Conservation (phyloP, 2,113 vertebrate species). For the Leptodactylus fuscus region DNA sequence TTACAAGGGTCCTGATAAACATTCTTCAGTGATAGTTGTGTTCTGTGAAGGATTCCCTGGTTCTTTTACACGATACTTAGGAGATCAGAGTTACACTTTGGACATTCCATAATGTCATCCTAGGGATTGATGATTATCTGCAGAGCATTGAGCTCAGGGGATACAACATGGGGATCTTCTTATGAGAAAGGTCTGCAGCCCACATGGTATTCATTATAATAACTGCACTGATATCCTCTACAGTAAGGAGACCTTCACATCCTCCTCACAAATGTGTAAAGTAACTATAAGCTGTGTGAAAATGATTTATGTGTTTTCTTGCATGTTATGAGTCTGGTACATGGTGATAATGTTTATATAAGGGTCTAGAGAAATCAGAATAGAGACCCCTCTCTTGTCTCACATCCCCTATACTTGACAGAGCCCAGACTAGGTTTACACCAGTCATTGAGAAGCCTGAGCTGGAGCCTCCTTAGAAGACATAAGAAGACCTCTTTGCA, state of each 20-base stretch:
- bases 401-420: too few relatives aligned
- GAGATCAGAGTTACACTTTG: slow-evolving; percentile 36
- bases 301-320: not conserved
- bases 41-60: not conserved
- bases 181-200: not conserved
- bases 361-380: not conserved
- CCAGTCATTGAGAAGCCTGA: too few relatives aligned
- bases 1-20: slow-evolving; percentile 15
- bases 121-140: slow-evolving; percentile 22
- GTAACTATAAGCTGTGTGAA: not conserved
- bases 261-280: not conserved
- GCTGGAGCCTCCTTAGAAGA: too few relatives aligned
- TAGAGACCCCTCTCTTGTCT: not conserved
- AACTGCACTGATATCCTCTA: not conserved
- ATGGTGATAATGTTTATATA: not conserved
- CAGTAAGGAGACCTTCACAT: not conserved
- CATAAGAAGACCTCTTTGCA: not conserved
- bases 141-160: not conserved
- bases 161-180: not conserved
- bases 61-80: slow-evolving; percentile 18
- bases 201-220: not conserved
- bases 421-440: too few relatives aligned
- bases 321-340: not conserved
- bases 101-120: not conserved
- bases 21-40: not conserved